These are phyloP conservation scores for Brachymystax lenok DNA, from an alignment of 2,797 vertebrate genomes.

Conservation along the genomic window DNA sequence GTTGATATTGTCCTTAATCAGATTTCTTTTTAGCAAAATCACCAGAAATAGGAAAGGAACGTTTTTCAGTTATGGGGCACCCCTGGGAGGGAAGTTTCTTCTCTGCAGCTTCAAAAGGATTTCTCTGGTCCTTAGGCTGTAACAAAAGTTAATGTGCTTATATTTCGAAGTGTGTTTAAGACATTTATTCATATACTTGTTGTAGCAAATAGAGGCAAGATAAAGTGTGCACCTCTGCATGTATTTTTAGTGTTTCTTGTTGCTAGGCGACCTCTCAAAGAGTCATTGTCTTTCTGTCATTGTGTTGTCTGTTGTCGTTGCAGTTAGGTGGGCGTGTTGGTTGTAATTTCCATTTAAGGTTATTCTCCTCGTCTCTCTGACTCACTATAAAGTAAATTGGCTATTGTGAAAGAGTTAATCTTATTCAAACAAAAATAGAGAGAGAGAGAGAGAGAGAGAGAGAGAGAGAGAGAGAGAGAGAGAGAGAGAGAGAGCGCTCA, in stretches of 20 bases:
- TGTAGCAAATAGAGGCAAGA: conserved; percentile 3
- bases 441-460: background rate
- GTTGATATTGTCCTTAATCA: background rate
- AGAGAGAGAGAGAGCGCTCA: background rate
- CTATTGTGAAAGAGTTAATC: background rate
- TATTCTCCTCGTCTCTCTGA: conserved; percentile 1
- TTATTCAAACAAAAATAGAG: background rate
- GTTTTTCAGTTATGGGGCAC: background rate
- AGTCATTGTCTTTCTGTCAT: conserved; percentile 56
- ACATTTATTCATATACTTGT: conserved; percentile 10
- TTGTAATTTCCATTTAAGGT: conserved; percentile 21
- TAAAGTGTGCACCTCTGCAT: conserved; percentile 34
- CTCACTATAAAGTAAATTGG: background rate
- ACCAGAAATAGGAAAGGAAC: background rate
- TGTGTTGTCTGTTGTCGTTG: conserved; percentile 36
- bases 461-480: too few relatives aligned
- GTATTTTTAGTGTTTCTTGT: conserved; percentile 57
- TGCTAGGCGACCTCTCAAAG: conserved; percentile 54
- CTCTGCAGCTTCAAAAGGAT: background rate
- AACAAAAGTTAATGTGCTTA: background rate
- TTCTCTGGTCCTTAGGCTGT: background rate
- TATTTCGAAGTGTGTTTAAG: background rate
- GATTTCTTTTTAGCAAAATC: background rate
- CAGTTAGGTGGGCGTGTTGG: conserved; percentile 20
- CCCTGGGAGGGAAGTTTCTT: background rate